Evolutionary conservation across 2,797 vertebrate species (phyloP).

Genomic region (Emys orbicularis): DNA sequence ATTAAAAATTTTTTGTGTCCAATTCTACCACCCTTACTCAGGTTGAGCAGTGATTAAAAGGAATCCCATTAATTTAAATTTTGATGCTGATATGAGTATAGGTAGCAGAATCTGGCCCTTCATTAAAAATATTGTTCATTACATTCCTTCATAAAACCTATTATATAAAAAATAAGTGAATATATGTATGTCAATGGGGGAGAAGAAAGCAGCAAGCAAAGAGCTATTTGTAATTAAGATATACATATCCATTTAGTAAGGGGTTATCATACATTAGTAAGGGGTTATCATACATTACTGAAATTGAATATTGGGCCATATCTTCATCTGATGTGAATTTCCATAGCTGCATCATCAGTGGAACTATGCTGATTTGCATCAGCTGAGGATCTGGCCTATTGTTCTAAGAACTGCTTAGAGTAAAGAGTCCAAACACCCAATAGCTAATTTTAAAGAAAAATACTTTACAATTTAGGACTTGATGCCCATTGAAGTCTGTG

Average conservation of each 20-base stretch:
- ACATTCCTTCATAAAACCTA: background rate
- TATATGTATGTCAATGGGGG: background rate
- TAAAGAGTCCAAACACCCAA: background rate
- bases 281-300: background rate
- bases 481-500: background rate
- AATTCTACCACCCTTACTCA: background rate
- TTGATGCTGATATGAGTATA: background rate
- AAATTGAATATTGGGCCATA: background rate
- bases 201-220: background rate
- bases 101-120: background rate
- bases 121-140: background rate
- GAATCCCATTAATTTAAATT: background rate
- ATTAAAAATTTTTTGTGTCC: background rate
- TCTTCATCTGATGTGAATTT: background rate
- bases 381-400: background rate
- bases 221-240: background rate
- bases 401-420: background rate
- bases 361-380: background rate
- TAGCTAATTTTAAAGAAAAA: background rate
- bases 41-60: background rate
- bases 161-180: background rate
- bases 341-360: background rate
- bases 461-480: background rate
- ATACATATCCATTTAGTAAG: background rate
- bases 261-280: background rate